Base-by-base conservation (phyloP, 1,140 invertebrate species). In the Aphaenogaster floridana region DNA sequence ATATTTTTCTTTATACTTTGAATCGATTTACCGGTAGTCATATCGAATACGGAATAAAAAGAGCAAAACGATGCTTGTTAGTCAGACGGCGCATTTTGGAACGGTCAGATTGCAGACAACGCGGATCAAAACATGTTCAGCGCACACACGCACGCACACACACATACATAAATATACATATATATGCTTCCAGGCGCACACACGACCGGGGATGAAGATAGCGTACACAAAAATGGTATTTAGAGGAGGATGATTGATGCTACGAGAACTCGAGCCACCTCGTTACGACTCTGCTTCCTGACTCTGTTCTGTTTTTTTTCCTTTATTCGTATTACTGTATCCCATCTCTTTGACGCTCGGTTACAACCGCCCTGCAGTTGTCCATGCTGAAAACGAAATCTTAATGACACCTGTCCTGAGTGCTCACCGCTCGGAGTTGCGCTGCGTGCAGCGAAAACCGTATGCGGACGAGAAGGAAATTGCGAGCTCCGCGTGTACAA, bases 401-500 rank as follows among this genome's bases (percentile, higher is more conserved):
- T 88, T 92, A 91, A 92, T 89, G 88, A 90, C 91, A 91, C 90
- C 83, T 91, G 86, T 92, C 88, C 78, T 54, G 88, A 88, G 64
- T 57, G 86, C 61, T 77, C 13, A 39, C 36, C 54, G 61, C 71
- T 48, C 66, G 28, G 21, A 59, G 76, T 85, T 72, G 69, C 88
- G 48, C 88, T 74, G 81, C 86, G 59, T 79, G 72, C 74, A 80
- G 72, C 88, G 88, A 90, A 89, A 89, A 89, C 89, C 72, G 68
- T 17, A 36, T 17, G 54, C 69, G 17, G 39, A 76, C 48, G 57
- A n/a, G 63, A 57, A 61, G 42, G 48, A 86, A 80, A 89, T 90
- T 59, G 54, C 57, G 50, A 79, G n/a, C 34, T 64, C 87, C 64
- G 68, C 61, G 57, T 28, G 28, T 36, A 34, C 89, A n/a, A 21